These are phyloP conservation scores for Xenopus petersii DNA, from an alignment of 2,797 vertebrate species.

Conservation along the genomic window DNA sequence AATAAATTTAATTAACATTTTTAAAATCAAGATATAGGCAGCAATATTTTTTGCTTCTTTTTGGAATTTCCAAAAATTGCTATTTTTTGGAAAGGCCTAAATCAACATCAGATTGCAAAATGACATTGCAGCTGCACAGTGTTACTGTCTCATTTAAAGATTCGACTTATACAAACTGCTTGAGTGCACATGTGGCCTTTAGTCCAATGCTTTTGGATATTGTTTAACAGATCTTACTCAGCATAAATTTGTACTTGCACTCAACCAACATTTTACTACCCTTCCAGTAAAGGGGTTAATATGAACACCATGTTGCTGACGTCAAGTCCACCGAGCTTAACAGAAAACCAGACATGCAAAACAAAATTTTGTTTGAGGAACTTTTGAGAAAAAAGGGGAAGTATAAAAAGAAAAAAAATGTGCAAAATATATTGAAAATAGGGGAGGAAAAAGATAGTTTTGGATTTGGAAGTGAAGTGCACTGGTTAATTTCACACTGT, in stretches of 20 bases:
- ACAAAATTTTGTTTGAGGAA: neutral
- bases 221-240: conserved; percentile 5
- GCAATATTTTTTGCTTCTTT: neutral
- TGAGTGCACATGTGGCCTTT: neutral
- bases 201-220: neutral
- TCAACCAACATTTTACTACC: too few species aligned
- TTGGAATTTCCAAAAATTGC: neutral
- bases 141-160: neutral
- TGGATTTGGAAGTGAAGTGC: neutral
- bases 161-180: neutral
- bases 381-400: neutral
- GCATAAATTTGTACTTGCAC: neutral
- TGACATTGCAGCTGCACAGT: neutral
- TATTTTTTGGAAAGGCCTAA: neutral
- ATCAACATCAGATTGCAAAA: neutral
- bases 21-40: too few species aligned
- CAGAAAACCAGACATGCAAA: neutral
- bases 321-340: neutral
- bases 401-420: neutral
- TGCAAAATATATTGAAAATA: neutral
- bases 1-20: too few species aligned
- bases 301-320: neutral
- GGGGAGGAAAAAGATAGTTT: conserved; percentile 13
- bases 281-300: neutral
- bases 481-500: conserved; percentile 29